Conservation (phyloP, 2,888 invertebrate genomes). For the Drosophila quasianomalipes region DNA sequence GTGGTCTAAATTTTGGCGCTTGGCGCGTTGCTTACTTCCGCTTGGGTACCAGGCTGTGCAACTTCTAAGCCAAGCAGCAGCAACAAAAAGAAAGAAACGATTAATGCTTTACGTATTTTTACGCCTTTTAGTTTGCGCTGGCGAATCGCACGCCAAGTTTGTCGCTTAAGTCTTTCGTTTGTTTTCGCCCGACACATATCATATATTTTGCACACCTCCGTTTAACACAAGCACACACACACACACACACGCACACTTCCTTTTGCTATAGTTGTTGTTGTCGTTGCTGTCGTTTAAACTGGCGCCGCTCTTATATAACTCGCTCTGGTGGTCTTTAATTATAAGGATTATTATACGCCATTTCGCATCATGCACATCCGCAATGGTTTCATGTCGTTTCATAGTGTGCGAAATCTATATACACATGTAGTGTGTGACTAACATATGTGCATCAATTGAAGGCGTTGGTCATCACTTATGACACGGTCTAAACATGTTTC, state of each 20-base stretch:
- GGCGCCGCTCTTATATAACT: constrained; percentile 51
- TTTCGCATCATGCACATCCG: constrained; percentile 68
- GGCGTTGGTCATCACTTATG: constrained; percentile 31
- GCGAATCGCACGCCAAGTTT: constrained; percentile 65
- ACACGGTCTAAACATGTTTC: constrained; percentile 33
- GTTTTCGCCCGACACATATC: constrained; percentile 51
- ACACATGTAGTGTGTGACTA: not conserved
- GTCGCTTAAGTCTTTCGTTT: constrained; percentile 73
- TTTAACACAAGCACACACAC: constrained; percentile 33
- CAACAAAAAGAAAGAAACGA: constrained; percentile 43
- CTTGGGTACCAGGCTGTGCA: constrained; percentile 56
- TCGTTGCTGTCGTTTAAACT: constrained; percentile 8
- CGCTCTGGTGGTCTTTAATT: constrained; percentile 61
- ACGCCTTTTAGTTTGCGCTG: constrained; percentile 60
- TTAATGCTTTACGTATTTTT: constrained; percentile 60
- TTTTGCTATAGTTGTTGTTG: constrained; percentile 60
- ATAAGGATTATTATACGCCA: constrained; percentile 68
- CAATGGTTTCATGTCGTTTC: constrained; percentile 23
- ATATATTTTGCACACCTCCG: constrained; percentile 50
- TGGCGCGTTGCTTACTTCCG: constrained; percentile 72
- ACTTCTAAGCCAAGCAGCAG: constrained; percentile 54
- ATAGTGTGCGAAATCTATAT: not conserved
- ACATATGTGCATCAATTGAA: constrained; percentile 26
- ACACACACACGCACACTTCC: constrained; percentile 53
- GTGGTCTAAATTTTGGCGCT: constrained; percentile 66